phyloP scores from a whole-genome alignment of 2,888 invertebrate genomes.

The Galeruca laticollis region DNA sequence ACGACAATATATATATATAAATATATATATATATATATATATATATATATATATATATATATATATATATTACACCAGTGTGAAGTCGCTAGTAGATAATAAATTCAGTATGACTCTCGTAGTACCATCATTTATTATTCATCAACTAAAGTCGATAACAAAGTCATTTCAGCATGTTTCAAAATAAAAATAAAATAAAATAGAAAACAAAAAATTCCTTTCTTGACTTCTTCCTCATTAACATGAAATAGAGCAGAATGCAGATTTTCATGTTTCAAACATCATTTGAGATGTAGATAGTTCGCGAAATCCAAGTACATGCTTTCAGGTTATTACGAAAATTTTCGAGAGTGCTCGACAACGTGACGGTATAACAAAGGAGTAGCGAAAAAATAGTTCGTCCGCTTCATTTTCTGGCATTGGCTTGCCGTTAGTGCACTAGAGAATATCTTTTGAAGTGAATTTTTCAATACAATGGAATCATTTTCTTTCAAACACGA shows the following conservation, averaged over 20 bases:
- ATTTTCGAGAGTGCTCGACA: slow-evolving; percentile 44
- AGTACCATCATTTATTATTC: background rate
- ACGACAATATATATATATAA: too few relatives aligned
- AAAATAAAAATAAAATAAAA: background rate
- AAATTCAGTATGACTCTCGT: background rate
- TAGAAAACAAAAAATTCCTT: background rate
- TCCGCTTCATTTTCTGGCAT: slow-evolving; percentile 42
- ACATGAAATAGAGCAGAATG: slow-evolving; percentile 21
- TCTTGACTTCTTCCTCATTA: slow-evolving; percentile 16
- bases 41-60: too few relatives aligned
- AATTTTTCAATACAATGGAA: background rate
- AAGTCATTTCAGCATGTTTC: background rate
- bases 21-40: too few relatives aligned
- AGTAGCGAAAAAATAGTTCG: slow-evolving; percentile 38
- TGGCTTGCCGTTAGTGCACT: slow-evolving; percentile 26
- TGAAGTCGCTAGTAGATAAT: background rate
- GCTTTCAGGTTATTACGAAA: slow-evolving; percentile 44
- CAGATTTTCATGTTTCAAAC: slow-evolving; percentile 22
- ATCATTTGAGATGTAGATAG: slow-evolving; percentile 38
- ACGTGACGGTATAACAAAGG: slow-evolving; percentile 42
- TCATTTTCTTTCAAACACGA: background rate
- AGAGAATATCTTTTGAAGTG: slow-evolving; percentile 26
- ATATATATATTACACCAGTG: too few relatives aligned
- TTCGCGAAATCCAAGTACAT: slow-evolving; percentile 39
- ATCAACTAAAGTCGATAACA: background rate